Conservation (phyloP, 1,140 invertebrate species). For the Camponotus floridanus region DNA sequence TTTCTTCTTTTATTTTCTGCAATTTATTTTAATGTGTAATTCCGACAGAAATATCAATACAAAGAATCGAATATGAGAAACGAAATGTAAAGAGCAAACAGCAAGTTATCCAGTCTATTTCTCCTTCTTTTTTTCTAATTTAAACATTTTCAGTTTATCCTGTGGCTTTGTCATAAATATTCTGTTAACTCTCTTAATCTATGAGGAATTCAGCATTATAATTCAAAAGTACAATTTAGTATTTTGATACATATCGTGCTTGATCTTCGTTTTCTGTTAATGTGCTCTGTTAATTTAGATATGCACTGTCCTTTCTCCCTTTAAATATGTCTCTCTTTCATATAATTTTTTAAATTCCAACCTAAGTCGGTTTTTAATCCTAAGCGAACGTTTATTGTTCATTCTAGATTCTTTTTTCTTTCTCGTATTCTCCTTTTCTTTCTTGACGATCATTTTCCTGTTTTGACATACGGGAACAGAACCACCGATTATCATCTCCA, state of each 20-base stretch:
- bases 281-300: no score
- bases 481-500: no score
- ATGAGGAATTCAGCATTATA: neutral
- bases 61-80: neutral
- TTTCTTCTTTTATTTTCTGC: neutral
- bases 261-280: neutral
- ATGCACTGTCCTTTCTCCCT: no score
- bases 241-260: conserved; percentile 9
- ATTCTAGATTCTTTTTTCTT: neutral
- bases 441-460: no score
- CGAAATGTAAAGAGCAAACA: neutral
- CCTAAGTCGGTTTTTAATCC: neutral
- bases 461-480: no score
- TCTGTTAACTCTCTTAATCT: neutral
- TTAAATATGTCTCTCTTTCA: no score
- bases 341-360: neutral
- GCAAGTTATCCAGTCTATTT: neutral
- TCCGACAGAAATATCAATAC: neutral
- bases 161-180: neutral
- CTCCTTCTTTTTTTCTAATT: neutral
- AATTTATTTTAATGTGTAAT: neutral
- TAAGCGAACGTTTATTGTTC: neutral
- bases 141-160: conserved; percentile 13
- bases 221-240: neutral
- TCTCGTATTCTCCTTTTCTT: neutral